phyloP scores from a whole-genome alignment of 2,113 vertebrate genomes.

The Hoplias malabaricus region DNA sequence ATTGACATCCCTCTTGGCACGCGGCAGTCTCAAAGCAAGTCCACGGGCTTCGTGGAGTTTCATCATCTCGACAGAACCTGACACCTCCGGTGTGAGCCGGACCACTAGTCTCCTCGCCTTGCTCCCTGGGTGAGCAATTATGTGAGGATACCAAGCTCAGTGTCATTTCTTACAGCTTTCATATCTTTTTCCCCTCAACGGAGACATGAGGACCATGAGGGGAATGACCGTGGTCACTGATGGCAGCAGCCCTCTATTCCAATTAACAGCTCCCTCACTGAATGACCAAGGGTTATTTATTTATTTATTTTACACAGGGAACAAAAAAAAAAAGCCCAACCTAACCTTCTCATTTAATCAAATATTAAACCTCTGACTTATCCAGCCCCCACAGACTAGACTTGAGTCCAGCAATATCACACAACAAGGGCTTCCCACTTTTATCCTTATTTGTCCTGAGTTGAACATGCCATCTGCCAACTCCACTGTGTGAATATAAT shows the following conservation, averaged over 20 bases:
- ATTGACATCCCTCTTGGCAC: slow-evolving; percentile 62
- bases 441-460: too few species aligned
- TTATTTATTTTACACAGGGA: too few species aligned
- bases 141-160: slow-evolving; percentile 65
- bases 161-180: slow-evolving; percentile 70
- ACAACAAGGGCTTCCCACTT: too few species aligned
- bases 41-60: slow-evolving; percentile 61
- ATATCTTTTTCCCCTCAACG: slow-evolving; percentile 57
- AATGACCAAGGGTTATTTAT: neutral
- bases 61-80: slow-evolving; percentile 74
- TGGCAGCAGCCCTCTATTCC: slow-evolving; percentile 55
- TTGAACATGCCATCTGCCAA: too few species aligned
- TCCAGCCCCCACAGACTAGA: too few species aligned
- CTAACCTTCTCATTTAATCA: neutral
- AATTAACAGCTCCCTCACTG: slow-evolving; percentile 60
- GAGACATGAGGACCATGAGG: slow-evolving; percentile 55
- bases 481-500: too few species aligned
- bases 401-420: too few species aligned
- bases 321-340: too few species aligned
- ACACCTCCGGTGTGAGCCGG: slow-evolving; percentile 63
- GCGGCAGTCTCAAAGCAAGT: slow-evolving; percentile 57
- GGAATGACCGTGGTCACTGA: slow-evolving; percentile 45
- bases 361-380: neutral
- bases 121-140: slow-evolving; percentile 77
- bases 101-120: slow-evolving; percentile 65